Percentiles rank a stretch among this genome's conserved stretches.
These are phyloP conservation scores for Quadriops clusia DNA, from an alignment of 2,888 invertebrate genomes.

Conservation along the genomic window DNA sequence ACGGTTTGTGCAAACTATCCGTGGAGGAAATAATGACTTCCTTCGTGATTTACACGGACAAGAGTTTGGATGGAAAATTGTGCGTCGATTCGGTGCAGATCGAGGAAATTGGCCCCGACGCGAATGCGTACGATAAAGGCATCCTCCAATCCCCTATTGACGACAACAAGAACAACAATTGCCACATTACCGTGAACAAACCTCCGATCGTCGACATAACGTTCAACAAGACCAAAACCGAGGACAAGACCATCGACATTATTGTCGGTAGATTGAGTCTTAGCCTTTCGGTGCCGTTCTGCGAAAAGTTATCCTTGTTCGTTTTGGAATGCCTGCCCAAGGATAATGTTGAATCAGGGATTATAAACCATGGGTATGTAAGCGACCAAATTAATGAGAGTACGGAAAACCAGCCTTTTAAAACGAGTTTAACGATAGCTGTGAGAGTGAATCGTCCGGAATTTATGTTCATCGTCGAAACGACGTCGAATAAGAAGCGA, in stretches of 20 bases:
- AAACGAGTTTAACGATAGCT: constrained; percentile 51
- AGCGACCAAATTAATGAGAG: constrained; percentile 38
- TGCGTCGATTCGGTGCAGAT: constrained; percentile 56
- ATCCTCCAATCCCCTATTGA: constrained; percentile 57
- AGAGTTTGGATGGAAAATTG: constrained; percentile 55
- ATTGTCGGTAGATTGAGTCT: constrained; percentile 60
- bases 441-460: constrained; percentile 67
- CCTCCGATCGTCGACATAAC: constrained; percentile 62
- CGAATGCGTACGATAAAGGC: constrained; percentile 45
- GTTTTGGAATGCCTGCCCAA: constrained; percentile 38
- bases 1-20: constrained; percentile 56
- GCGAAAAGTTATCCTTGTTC: constrained; percentile 38
- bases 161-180: constrained; percentile 42
- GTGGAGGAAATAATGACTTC: constrained; percentile 54
- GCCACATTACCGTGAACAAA: constrained; percentile 45
- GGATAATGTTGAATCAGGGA: constrained; percentile 50
- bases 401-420: constrained; percentile 12
- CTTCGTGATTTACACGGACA: constrained; percentile 54
- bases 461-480: constrained; percentile 59
- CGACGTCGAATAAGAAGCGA: constrained; percentile 42
- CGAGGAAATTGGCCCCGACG: constrained; percentile 62
- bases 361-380: constrained; percentile 61
- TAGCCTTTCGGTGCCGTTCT: constrained; percentile 62
- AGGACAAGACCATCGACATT: constrained; percentile 53
- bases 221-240: constrained; percentile 49